phyloP scores from a whole-genome alignment of 92 coral and sea anemone species.

The Chrysogorgia sp. region DNA sequence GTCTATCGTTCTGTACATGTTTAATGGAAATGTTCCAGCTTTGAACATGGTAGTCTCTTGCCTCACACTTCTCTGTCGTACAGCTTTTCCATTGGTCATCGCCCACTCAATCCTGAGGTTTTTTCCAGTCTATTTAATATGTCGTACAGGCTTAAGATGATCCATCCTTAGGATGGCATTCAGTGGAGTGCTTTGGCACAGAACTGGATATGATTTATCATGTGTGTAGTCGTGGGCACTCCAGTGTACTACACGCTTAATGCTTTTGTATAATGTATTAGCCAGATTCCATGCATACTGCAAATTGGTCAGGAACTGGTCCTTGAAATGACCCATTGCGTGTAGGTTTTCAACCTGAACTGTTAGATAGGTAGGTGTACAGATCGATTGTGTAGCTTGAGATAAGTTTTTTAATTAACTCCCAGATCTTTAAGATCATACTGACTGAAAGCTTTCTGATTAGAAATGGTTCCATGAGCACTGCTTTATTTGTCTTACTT shows the following conservation, averaged over 20 bases:
- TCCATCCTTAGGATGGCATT: conserved; percentile 46
- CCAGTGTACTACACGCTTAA: conserved; percentile 44
- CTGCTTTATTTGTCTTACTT: conserved; percentile 35
- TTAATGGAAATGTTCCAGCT: conserved; percentile 60
- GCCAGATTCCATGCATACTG: conserved; percentile 44
- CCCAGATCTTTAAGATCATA: conserved; percentile 59
- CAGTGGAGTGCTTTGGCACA: conserved; percentile 44
- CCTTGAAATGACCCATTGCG: conserved; percentile 58
- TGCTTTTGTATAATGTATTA: conserved; percentile 36
- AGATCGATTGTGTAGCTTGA: conserved; percentile 47
- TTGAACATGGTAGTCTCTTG: conserved; percentile 64
- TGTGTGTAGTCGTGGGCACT: conserved; percentile 55
- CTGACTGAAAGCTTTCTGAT: conserved; percentile 46
- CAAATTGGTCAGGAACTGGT: conserved; percentile 36
- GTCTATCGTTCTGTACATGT: conserved; percentile 58
- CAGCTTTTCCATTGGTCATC: conserved; percentile 48
- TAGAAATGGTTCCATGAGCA: conserved; percentile 46
- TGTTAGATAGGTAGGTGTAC: conserved; percentile 37
- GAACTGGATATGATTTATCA: conserved; percentile 49
- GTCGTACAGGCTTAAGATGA: conserved; percentile 45
- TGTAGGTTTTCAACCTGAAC: conserved; percentile 60
- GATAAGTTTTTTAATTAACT: conserved; percentile 46
- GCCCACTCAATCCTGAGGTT: conserved; percentile 61
- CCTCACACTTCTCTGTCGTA: conserved; percentile 56
- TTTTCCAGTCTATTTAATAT: conserved; percentile 13